Base-by-base conservation (phyloP, 2,113 vertebrate species). In the Coturnix japonica region DNA sequence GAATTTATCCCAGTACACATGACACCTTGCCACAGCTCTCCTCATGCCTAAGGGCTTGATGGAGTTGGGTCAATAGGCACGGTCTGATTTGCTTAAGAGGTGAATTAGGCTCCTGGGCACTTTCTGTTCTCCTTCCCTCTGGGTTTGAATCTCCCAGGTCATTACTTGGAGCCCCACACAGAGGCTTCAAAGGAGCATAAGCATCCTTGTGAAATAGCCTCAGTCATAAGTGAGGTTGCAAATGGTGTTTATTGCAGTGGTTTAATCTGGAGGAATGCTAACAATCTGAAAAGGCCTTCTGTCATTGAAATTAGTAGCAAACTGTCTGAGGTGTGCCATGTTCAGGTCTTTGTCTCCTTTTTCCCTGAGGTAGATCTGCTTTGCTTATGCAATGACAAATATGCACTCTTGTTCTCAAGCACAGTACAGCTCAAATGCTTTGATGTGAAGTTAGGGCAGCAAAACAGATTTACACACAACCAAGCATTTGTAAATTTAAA, bases 371-470 rank as follows among this genome's bases (percentile, higher is more conserved):
- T 35, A 65, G 78, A 47, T 67, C 73, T 84, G 18, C 16, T 86
- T 91, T 85, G 30, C 57, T 86, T 65, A 25, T 25, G 26, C 49
- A 87, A 59, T 41, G 74, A 69, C 66, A 81, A 85, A 75, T 64
- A 43, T 7, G 11, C 9, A 47, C 25, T 61, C 51, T 46, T 61
- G n/a, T 39, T 89, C 71, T 77, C 81, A 81, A 65, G 54, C 66
- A 75, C 51, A 87, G 76, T 43, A 19, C 82, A 72, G 73, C 73
- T 89, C 49, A 72, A 72, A 84, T 14, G 81, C 83, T 87, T 91
- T 79, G 84, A 86, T 90, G 81, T 96, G 77, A 91, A 90, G 65
- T 73, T 66, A 51, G 37, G 63, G 44, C 72, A 85, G 53, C 61
- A 79, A 89, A 93, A 84, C 26, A 79, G 67, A 82, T 82, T 93